Evolutionary conservation across 23 tunicate species (phyloP).

Genomic region (Halocynthia roretzi): DNA sequence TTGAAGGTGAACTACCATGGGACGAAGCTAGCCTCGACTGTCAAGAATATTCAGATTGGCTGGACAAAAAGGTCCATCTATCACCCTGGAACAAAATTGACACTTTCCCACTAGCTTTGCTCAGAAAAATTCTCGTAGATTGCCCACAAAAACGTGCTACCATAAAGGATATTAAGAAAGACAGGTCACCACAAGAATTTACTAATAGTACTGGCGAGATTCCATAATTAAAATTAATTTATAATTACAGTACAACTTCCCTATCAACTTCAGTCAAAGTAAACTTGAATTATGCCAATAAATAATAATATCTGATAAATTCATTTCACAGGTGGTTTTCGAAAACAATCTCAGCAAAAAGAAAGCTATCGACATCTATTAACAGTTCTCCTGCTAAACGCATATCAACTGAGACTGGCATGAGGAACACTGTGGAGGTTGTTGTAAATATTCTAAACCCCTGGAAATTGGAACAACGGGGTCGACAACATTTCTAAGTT

Average conservation of each 20-base stretch:
- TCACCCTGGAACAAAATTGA: constrained; percentile 83
- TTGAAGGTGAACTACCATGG: constrained; percentile 92
- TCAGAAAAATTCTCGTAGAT: constrained; percentile 46
- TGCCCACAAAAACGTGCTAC: constrained; percentile 38
- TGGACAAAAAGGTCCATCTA: constrained; percentile 54
- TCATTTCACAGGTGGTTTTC: constrained; percentile 45
- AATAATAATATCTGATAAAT: neutral
- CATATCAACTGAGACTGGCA: neutral
- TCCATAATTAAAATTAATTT: too few relatives aligned
- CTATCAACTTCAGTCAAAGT: neutral
- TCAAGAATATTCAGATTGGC: constrained; percentile 72
- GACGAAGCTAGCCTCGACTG: constrained; percentile 53
- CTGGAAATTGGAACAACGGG: too few relatives aligned
- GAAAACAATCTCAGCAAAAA: constrained; percentile 55
- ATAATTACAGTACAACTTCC: too few relatives aligned
- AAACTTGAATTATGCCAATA: constrained; percentile 1
- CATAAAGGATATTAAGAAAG: constrained; percentile 40
- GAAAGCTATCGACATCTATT: constrained; percentile 56
- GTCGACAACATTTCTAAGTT: neutral
- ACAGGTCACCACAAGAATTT: constrained; percentile 27
- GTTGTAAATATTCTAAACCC: neutral
- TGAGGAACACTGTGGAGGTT: neutral
- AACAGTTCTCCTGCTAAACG: constrained; percentile 50
- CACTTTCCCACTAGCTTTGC: constrained; percentile 62
- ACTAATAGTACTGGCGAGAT: too few relatives aligned